Evolutionary conservation across 2,797 vertebrate genomes (phyloP).

Genomic region (Myotis daubentonii): DNA sequence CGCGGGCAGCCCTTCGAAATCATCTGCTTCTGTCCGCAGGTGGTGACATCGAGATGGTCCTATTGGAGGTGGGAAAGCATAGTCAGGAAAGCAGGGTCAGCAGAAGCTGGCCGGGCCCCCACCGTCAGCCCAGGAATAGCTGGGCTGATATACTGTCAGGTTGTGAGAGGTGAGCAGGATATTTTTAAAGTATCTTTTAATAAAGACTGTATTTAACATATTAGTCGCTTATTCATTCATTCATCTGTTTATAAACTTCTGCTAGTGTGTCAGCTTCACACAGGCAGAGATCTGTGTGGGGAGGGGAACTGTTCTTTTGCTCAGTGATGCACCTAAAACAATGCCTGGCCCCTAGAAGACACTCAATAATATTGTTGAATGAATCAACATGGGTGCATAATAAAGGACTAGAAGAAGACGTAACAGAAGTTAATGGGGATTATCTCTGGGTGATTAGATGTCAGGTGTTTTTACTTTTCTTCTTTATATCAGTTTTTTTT

Average conservation of each 20-base stretch:
- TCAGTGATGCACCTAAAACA: neutral
- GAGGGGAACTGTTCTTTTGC: neutral
- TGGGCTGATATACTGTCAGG: neutral
- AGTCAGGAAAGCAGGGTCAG: neutral
- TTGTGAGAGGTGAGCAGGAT: neutral
- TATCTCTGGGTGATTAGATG: neutral
- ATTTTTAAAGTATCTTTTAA: conserved; percentile 32
- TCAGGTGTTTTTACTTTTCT: neutral
- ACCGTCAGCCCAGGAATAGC: neutral
- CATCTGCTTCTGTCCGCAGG: no score
- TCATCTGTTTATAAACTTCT: neutral
- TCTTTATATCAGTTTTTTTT: neutral
- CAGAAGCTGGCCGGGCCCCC: neutral
- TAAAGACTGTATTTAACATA: neutral
- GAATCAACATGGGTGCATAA: neutral
- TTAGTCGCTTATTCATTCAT: neutral
- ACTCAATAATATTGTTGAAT: neutral
- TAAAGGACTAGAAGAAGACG: neutral
- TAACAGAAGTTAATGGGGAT: neutral
- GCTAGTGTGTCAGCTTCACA: neutral
- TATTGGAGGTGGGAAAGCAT: neutral
- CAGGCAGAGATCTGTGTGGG: neutral
- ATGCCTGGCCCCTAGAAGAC: neutral
- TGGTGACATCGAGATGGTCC: neutral
- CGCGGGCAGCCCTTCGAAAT: neutral